Evolutionary conservation across 53 echinoderm and acorn worm genomes (phyloP).

Genomic region (Temnopleurus reevesii): DNA sequence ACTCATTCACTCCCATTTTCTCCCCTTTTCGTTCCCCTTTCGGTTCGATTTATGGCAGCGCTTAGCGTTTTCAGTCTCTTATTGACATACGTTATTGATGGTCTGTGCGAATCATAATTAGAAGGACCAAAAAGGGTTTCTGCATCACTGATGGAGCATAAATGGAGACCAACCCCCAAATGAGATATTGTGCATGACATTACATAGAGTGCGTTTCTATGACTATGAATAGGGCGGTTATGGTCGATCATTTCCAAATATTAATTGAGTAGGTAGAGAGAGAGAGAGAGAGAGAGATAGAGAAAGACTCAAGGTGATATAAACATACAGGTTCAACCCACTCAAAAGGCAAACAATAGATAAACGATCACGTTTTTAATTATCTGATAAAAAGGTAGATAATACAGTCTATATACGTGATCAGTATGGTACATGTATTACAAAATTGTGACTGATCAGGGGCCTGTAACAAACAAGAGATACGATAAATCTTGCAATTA

Average conservation of each 20-base stretch:
- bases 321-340: background rate
- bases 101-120: background rate
- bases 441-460: too few relatives aligned
- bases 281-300: too few relatives aligned
- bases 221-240: background rate
- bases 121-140: background rate
- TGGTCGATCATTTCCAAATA: too few relatives aligned
- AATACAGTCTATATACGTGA: too few relatives aligned
- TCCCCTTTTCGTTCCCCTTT: background rate
- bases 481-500: too few relatives aligned
- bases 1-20: background rate
- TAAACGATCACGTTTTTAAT: background rate
- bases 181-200: background rate
- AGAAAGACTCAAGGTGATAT: background rate
- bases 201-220: background rate
- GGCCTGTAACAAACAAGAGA: too few relatives aligned
- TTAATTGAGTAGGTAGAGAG: too few relatives aligned
- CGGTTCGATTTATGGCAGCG: background rate
- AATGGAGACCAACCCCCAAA: background rate
- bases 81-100: background rate
- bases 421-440: too few relatives aligned
- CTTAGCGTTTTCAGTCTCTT: background rate
- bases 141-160: background rate
- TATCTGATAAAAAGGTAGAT: background rate
- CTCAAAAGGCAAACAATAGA: background rate